These are phyloP conservation scores for Grammomys dolichurus DNA, from an alignment of 2,113 vertebrate species.

Conservation along the genomic window DNA sequence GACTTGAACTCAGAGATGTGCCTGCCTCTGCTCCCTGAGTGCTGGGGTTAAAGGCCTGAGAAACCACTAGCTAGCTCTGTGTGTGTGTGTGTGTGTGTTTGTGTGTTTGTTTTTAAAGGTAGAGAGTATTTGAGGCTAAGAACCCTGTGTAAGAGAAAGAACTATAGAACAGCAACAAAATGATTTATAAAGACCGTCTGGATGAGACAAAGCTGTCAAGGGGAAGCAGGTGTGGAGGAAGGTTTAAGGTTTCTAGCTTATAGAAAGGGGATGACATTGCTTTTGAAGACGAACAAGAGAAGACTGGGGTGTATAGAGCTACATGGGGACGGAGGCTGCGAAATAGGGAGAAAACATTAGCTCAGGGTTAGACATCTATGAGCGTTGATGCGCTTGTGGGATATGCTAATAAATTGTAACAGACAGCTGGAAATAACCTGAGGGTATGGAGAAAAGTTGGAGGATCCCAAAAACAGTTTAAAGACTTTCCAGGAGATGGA, in stretches of 20 bases:
- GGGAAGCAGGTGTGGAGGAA: neutral
- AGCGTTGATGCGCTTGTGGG: neutral
- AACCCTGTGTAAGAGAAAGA: neutral
- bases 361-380: neutral
- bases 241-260: neutral
- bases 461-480: neutral
- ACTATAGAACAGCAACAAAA: neutral
- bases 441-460: neutral
- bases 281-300: neutral
- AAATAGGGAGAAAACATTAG: neutral
- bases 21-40: neutral
- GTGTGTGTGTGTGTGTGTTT: neutral
- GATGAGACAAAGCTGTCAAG: neutral
- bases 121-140: neutral
- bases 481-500: neutral
- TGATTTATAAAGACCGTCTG: neutral
- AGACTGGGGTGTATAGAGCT: neutral
- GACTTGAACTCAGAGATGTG: neutral
- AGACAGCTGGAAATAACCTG: neutral
- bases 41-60: neutral
- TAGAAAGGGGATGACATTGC: neutral
- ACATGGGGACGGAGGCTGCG: neutral
- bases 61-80: neutral
- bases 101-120: neutral
- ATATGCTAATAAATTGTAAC: neutral